These are phyloP conservation scores for Brenthis ino DNA, from an alignment of 2,888 invertebrate genomes.

Conservation along the genomic window DNA sequence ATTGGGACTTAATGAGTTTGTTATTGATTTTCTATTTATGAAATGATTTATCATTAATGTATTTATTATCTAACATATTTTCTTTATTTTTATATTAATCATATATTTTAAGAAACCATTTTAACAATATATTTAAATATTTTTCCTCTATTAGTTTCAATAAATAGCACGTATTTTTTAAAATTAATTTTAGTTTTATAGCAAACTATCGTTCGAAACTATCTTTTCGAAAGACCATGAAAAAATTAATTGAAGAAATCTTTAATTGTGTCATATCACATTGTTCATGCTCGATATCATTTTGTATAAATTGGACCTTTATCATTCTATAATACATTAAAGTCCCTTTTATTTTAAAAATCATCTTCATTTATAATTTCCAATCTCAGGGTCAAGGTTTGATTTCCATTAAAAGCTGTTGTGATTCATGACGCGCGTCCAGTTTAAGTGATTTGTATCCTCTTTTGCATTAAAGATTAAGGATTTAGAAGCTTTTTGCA, in stretches of 20 bases:
- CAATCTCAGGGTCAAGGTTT: conserved; percentile 41
- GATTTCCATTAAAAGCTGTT: conserved; percentile 48
- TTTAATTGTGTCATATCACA: conserved; percentile 42
- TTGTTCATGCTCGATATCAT: conserved; percentile 44
- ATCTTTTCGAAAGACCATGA: neutral
- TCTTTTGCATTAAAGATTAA: conserved; percentile 32
- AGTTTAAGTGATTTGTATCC: conserved; percentile 41
- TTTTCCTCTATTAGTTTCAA: too few relatives aligned
- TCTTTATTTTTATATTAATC: neutral
- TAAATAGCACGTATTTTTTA: too few relatives aligned
- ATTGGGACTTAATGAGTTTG: conserved; percentile 13
- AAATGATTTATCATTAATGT: neutral
- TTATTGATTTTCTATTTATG: conserved; percentile 7
- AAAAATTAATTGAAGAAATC: conserved; percentile 28
- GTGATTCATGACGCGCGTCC: conserved; percentile 45
- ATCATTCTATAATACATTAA: conserved; percentile 53
- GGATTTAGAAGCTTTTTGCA: conserved; percentile 35
- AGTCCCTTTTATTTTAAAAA: conserved; percentile 46
- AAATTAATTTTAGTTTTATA: too few relatives aligned
- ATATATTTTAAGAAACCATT: too few relatives aligned
- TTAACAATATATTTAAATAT: too few relatives aligned
- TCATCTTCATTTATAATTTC: conserved; percentile 30
- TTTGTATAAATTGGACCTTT: conserved; percentile 56
- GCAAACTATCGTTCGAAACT: too few relatives aligned
- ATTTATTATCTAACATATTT: neutral